A percentile compares a stretch with the other conserved stretches of the same genome.
phyloP scores from a whole-genome alignment of 2,113 vertebrate species.

The Trochalopteron elliotii region DNA sequence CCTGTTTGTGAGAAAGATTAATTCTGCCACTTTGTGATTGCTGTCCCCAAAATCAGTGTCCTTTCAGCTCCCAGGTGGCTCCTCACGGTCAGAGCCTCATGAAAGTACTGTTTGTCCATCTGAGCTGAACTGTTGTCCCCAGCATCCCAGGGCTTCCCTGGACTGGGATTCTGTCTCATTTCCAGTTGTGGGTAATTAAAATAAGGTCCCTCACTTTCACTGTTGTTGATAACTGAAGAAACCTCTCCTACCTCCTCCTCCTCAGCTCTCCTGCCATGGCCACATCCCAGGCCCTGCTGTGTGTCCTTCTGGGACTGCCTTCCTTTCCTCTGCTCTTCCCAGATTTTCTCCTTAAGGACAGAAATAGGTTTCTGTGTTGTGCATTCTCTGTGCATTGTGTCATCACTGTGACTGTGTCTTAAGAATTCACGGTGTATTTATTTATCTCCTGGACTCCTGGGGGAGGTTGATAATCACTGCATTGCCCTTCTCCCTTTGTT shows the following conservation, averaged over 20 bases:
- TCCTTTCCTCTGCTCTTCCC: not conserved
- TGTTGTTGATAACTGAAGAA: not conserved
- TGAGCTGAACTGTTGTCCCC: not conserved
- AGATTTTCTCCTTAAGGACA: not conserved
- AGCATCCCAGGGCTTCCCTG: not conserved
- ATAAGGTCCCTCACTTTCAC: fast-evolving
- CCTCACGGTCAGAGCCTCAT: not conserved
- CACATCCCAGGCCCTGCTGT: not conserved
- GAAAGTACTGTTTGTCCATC: not conserved
- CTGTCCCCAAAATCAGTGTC: not conserved
- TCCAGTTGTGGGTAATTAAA: not conserved
- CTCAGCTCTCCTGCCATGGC: not conserved
- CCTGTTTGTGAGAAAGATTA: not conserved
- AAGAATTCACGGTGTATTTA: not conserved
- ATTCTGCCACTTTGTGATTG: not conserved
- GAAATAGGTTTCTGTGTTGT: not conserved
- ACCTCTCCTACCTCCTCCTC: not conserved
- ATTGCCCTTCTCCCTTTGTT: not conserved
- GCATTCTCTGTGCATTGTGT: not conserved
- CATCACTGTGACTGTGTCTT: not conserved
- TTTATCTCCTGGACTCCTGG: not conserved
- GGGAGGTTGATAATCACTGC: not conserved
- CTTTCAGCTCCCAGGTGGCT: not conserved
- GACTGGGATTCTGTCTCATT: not conserved
- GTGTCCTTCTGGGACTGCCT: not conserved